phyloP scores from a whole-genome alignment of 2,888 invertebrate genomes.

The Ashinkailepas kermadecensis region DNA sequence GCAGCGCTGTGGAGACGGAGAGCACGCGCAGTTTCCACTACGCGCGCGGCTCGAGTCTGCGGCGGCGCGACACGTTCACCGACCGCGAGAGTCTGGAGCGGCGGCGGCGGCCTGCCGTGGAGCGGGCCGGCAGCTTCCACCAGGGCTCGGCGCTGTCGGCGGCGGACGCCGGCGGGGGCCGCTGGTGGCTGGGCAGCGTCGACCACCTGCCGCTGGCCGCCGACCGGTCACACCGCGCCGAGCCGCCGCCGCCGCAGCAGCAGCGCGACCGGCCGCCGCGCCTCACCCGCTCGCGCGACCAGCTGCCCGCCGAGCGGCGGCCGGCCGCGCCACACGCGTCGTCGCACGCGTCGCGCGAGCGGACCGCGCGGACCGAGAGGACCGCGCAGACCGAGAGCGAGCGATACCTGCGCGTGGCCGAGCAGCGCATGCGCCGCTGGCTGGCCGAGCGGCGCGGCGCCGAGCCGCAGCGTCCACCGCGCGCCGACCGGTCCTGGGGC shows the following conservation, averaged over 20 bases:
- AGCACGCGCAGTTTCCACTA: conserved; percentile 13
- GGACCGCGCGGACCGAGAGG: too few relatives aligned
- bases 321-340: not conserved
- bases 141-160: not conserved
- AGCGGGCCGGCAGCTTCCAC: conserved; percentile 12
- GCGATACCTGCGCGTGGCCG: not conserved
- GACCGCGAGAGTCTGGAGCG: not conserved
- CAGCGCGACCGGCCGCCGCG: not conserved
- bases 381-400: not conserved
- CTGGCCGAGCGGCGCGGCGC: not conserved
- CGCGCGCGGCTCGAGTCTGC: not conserved
- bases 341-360: too few relatives aligned
- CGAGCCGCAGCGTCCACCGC: not conserved
- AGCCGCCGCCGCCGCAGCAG: not conserved
- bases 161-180: not conserved
- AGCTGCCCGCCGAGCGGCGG: not conserved
- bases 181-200: not conserved
- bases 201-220: not conserved
- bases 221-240: too few relatives aligned
- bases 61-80: not conserved
- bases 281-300: not conserved
- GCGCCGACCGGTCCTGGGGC: not conserved
- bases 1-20: conserved; percentile 9
- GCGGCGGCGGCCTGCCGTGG: not conserved
- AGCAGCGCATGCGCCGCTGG: not conserved